Conservation (phyloP, 2,888 invertebrate genomes). For the Oxytorus armatus region DNA sequence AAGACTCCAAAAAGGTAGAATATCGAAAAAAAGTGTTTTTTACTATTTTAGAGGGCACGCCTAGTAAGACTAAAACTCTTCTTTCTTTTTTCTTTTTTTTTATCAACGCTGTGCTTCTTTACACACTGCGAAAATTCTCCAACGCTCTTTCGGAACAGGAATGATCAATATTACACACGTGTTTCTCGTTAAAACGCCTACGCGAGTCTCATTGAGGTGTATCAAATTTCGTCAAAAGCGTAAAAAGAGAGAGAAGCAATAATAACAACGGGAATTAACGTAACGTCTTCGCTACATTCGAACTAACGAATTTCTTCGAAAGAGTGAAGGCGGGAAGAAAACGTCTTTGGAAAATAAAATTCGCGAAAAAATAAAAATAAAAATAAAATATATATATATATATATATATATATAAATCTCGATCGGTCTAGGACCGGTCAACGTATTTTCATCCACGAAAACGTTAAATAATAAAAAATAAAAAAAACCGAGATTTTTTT, state of each 20-base stretch:
- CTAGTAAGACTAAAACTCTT: background rate
- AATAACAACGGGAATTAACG: too few relatives aligned
- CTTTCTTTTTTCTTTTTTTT: background rate
- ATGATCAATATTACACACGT: constrained; percentile 47
- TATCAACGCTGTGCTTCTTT: constrained; percentile 25
- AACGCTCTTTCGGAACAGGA: constrained; percentile 41
- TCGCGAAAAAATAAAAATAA: constrained; percentile 3
- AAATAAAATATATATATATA: too few relatives aligned
- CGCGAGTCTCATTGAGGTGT: constrained; percentile 7
- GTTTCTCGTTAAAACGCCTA: constrained; percentile 7
- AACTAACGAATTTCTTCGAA: constrained; percentile 36
- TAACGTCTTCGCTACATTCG: too few relatives aligned
- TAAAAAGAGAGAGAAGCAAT: background rate
- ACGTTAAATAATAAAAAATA: constrained; percentile 7
- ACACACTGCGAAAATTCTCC: constrained; percentile 13
- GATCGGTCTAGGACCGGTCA: constrained; percentile 29
- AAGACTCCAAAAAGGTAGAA: constrained; percentile 37
- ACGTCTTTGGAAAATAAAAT: constrained; percentile 52
- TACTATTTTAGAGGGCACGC: background rate
- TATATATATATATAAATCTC: constrained; percentile 32
- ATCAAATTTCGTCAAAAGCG: constrained; percentile 11
- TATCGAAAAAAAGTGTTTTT: constrained; percentile 14
- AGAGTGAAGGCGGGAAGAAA: constrained; percentile 46
- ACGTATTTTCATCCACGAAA: constrained; percentile 18
- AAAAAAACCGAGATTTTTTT: background rate